Conservation (phyloP, 2,113 vertebrate genomes). For the Furnarius figulus region DNA sequence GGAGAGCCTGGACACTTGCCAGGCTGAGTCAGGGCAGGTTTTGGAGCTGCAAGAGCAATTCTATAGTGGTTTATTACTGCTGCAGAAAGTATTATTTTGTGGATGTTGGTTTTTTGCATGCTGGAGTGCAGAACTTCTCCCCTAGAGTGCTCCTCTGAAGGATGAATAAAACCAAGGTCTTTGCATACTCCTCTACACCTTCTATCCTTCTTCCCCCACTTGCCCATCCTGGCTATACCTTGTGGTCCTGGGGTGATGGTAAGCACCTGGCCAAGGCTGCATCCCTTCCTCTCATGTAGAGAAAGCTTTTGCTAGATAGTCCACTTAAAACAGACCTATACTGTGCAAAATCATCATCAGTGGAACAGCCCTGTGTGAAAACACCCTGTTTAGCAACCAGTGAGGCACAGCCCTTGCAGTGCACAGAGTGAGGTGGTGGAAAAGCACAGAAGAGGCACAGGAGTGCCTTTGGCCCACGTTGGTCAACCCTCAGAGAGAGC, state of each 20-base stretch:
- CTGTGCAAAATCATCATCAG: background rate
- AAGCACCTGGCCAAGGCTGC: background rate
- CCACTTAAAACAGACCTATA: background rate
- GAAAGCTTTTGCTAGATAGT: background rate
- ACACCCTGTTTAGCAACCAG: background rate
- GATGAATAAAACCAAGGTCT: background rate
- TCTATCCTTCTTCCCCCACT: background rate
- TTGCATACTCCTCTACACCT: background rate
- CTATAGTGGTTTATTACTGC: background rate
- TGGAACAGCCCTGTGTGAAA: background rate
- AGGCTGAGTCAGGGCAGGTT: background rate
- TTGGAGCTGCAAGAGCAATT: background rate
- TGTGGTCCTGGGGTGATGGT: background rate
- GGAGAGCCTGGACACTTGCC: background rate
- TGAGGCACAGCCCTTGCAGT: accelerated
- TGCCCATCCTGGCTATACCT: background rate
- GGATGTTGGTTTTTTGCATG: background rate
- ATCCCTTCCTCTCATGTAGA: background rate
- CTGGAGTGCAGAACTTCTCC: background rate
- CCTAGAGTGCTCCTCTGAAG: background rate
- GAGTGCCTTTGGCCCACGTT: background rate
- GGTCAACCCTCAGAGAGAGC: background rate
- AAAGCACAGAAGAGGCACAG: background rate
- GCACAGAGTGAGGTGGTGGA: background rate
- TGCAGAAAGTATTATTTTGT: background rate